Percentiles rank a stretch among this genome's conserved stretches.
phyloP scores from a whole-genome alignment of 92 coral and sea anemone genomes.

The Phenganax subtilis region DNA sequence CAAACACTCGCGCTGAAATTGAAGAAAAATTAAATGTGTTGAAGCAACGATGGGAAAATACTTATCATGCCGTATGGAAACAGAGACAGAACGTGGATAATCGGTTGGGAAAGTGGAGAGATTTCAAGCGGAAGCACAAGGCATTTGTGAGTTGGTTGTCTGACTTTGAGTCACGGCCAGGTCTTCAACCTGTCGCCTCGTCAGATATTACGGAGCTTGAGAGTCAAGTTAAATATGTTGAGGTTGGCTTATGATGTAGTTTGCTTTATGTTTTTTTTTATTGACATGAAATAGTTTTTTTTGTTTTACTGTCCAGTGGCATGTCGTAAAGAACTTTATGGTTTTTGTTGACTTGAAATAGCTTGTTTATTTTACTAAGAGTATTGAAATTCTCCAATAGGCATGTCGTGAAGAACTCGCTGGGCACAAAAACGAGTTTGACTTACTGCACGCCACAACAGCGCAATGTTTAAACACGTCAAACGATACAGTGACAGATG shows the following conservation, averaged over 20 bases:
- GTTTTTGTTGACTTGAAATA: not conserved
- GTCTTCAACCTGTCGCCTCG: slow-evolving; percentile 69
- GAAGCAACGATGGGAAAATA: slow-evolving; percentile 35
- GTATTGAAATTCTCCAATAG: slow-evolving; percentile 29
- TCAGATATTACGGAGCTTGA: slow-evolving; percentile 78
- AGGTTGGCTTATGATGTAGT: slow-evolving; percentile 52
- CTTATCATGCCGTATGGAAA: slow-evolving; percentile 41
- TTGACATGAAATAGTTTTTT: not conserved
- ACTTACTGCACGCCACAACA: slow-evolving; percentile 57
- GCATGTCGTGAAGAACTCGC: slow-evolving; percentile 79
- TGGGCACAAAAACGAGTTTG: slow-evolving; percentile 61
- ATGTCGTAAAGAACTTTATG: not conserved
- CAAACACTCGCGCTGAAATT: slow-evolving; percentile 21
- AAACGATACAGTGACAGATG: slow-evolving; percentile 57
- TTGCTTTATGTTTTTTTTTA: not conserved
- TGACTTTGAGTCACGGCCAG: slow-evolving; percentile 69
- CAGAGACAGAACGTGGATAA: slow-evolving; percentile 62
- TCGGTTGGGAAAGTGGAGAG: slow-evolving; percentile 58
- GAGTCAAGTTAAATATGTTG: slow-evolving; percentile 88
- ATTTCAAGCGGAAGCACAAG: slow-evolving; percentile 62
- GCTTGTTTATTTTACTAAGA: too few relatives aligned
- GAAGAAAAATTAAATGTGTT: slow-evolving; percentile 20
- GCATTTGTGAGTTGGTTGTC: slow-evolving; percentile 68
- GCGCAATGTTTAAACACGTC: slow-evolving; percentile 56
- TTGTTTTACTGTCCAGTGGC: not conserved